Conservation (phyloP, 2,113 vertebrate genomes). For the Romanogobio albipinnatus region DNA sequence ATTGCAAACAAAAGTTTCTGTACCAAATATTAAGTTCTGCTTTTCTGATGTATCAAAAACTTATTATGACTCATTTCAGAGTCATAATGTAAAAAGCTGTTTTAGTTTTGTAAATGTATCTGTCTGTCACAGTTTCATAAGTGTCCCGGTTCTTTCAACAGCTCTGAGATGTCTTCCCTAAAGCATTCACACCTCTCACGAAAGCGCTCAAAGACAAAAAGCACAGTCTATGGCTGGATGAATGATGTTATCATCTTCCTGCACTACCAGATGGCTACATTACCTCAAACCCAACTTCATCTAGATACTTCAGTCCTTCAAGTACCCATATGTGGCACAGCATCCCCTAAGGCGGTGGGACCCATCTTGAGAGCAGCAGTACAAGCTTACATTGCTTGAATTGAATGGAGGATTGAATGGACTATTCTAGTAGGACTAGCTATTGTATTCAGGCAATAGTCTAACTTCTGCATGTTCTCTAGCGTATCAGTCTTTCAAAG, state of each 20-base stretch:
- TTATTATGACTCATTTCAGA: too few species aligned
- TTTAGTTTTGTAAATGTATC: slow-evolving; percentile 24
- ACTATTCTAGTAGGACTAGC: not conserved
- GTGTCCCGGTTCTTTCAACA: slow-evolving; percentile 41
- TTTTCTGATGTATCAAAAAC: too few species aligned
- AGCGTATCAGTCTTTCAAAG: not conserved
- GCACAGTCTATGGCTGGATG: slow-evolving; percentile 1
- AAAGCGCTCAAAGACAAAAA: not conserved
- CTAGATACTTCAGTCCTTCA: slow-evolving; percentile 29
- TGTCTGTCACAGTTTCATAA: slow-evolving; percentile 15
- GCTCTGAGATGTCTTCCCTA: slow-evolving; percentile 28
- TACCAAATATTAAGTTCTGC: too few species aligned
- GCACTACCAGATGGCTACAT: slow-evolving; percentile 18
- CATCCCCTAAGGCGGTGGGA: slow-evolving; percentile 38
- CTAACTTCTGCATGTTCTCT: slow-evolving; percentile 11
- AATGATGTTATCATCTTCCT: slow-evolving; percentile 40
- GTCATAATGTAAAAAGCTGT: not conserved
- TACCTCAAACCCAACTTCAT: slow-evolving; percentile 46
- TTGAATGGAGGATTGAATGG: slow-evolving; percentile 14
- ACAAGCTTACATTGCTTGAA: slow-evolving; percentile 1
- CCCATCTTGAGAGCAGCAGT: slow-evolving; percentile 39
- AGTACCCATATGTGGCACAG: slow-evolving; percentile 32
- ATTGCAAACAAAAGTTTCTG: too few species aligned
- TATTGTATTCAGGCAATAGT: slow-evolving; percentile 12
- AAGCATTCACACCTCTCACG: slow-evolving; percentile 27